These are phyloP conservation scores for Troglohyphantes excavatus DNA, from an alignment of 2,888 invertebrate species.

Conservation along the genomic window DNA sequence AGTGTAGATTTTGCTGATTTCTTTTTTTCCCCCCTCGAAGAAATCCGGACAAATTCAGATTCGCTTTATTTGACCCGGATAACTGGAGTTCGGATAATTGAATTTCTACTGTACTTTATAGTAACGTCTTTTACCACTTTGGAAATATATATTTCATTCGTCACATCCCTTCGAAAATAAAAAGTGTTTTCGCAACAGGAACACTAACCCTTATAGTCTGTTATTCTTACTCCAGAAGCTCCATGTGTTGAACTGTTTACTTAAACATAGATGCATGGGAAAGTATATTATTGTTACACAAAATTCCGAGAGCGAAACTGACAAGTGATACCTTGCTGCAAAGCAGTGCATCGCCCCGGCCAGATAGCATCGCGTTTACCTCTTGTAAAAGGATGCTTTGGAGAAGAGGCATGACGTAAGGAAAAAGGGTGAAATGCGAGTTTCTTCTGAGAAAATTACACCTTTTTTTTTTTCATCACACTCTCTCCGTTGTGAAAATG, in stretches of 20 bases:
- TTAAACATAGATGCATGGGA: too few species aligned
- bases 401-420: conserved; percentile 3
- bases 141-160: too few species aligned
- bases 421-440: background rate
- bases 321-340: too few species aligned
- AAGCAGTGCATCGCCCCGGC: background rate
- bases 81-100: too few species aligned
- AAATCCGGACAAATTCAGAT: too few species aligned
- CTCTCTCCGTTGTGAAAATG: background rate
- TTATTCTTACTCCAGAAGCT: background rate
- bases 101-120: too few species aligned
- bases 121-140: too few species aligned
- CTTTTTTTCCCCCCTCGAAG: too few species aligned
- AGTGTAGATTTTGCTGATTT: too few species aligned
- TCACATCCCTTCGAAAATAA: too few species aligned
- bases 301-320: background rate
- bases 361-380: background rate
- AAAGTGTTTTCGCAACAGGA: background rate
- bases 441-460: background rate
- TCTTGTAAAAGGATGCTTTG: background rate
- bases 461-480: background rate
- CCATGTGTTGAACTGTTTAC: background rate
- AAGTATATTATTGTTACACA: background rate
- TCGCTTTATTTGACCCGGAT: too few species aligned
- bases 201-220: background rate